A percentile compares a stretch with the other conserved stretches of the same genome.
Conservation (phyloP, 2,888 invertebrate genomes). For the Drosophila nigricruria region DNA sequence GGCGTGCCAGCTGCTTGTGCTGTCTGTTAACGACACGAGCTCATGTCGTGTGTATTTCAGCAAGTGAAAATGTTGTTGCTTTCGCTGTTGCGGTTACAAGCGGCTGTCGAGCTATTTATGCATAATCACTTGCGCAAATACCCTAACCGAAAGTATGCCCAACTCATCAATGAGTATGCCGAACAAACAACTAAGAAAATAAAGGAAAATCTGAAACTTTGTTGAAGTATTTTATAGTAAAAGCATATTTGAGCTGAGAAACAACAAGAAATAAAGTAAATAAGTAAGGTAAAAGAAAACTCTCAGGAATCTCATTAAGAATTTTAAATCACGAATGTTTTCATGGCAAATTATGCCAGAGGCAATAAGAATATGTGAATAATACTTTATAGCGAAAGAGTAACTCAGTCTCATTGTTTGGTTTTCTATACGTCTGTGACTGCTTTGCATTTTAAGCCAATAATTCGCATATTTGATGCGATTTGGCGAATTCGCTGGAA, state of each 20-base stretch:
- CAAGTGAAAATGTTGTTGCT: conserved; percentile 47
- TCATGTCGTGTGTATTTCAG: conserved; percentile 43
- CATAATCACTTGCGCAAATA: conserved; percentile 53
- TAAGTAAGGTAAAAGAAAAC: too few species aligned
- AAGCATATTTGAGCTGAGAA: neutral
- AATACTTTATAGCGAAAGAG: conserved; percentile 1
- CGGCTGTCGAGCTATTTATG: conserved; percentile 53
- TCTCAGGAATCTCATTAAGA: neutral
- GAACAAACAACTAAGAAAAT: neutral
- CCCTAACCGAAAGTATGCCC: conserved; percentile 20
- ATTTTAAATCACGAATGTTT: neutral
- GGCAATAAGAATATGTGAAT: neutral
- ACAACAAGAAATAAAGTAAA: neutral
- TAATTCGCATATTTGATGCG: conserved; percentile 30
- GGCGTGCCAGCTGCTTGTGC: conserved; percentile 18
- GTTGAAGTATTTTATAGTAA: neutral
- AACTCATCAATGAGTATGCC: neutral
- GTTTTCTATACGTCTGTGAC: neutral
- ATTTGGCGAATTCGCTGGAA: conserved; percentile 9
- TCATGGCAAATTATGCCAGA: neutral
- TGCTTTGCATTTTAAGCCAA: conserved; percentile 37
- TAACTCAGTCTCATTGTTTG: conserved; percentile 3
- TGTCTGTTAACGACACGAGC: conserved; percentile 59
- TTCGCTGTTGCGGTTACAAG: conserved; percentile 45
- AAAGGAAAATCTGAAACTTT: neutral